phyloP scores from a whole-genome alignment of 2,888 invertebrate species.

The Drosophila atripex region DNA sequence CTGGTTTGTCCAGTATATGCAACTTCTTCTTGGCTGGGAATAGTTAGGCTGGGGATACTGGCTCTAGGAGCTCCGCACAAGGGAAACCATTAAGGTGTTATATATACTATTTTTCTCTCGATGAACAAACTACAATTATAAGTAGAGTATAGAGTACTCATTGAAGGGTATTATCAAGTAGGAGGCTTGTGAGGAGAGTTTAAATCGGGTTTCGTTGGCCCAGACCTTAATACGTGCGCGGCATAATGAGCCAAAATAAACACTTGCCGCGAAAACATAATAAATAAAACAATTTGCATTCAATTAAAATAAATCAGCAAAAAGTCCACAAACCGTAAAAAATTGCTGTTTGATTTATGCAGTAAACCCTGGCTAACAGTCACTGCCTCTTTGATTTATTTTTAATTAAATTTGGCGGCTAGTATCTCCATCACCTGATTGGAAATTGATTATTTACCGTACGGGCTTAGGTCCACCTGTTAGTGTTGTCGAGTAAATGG shows the following conservation, averaged over 20 bases:
- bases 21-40: constrained; percentile 1
- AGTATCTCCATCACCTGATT: background rate
- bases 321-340: constrained; percentile 9
- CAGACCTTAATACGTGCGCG: constrained; percentile 79
- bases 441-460: background rate
- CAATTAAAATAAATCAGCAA: constrained; percentile 34
- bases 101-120: too few relatives aligned
- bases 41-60: background rate
- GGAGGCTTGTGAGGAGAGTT: constrained; percentile 21
- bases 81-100: background rate
- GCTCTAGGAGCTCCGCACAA: constrained; percentile 4
- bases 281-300: constrained; percentile 52
- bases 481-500: background rate
- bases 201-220: constrained; percentile 69
- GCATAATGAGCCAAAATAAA: constrained; percentile 41
- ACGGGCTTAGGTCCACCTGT: background rate
- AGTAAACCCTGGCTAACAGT: background rate
- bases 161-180: constrained; percentile 6
- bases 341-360: constrained; percentile 19
- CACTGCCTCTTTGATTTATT: background rate
- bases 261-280: constrained; percentile 24
- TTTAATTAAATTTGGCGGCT: background rate
- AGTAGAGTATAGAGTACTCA: background rate
- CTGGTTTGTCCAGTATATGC: constrained; percentile 66
- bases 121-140: background rate